phyloP scores from a whole-genome alignment of 2,113 vertebrate genomes.

The Crocuta crocuta region DNA sequence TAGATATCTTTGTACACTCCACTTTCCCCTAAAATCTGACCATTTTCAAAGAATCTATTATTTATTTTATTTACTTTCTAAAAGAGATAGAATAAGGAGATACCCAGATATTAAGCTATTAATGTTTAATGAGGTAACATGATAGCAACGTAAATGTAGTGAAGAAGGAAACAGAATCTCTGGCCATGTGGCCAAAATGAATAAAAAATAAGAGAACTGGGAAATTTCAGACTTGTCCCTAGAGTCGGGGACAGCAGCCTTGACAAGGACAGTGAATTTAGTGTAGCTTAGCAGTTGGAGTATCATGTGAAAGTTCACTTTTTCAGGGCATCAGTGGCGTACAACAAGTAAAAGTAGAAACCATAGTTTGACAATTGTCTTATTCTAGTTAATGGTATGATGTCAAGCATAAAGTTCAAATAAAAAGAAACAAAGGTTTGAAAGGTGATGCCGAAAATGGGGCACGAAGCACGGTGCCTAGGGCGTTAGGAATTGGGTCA shows the following conservation, averaged over 20 bases:
- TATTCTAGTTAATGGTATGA: background rate
- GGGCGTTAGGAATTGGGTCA: background rate
- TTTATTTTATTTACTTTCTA: background rate
- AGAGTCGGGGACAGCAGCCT: background rate
- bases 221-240: background rate
- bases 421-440: background rate
- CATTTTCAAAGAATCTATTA: background rate
- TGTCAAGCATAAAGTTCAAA: background rate
- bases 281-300: background rate
- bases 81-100: conserved; percentile 36
- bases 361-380: background rate
- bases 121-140: background rate
- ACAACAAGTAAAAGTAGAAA: background rate
- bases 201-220: background rate
- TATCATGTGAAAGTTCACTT: background rate
- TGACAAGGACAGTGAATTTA: background rate
- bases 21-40: background rate
- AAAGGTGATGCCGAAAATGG: background rate
- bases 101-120: background rate
- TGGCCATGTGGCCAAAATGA: background rate
- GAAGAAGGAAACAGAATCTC: conserved; percentile 24
- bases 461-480: background rate
- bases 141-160: background rate
- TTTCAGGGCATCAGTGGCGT: background rate
- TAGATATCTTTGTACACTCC: background rate